Base-by-base conservation (phyloP, 2,113 vertebrate genomes). In the Calidris pygmaea region DNA sequence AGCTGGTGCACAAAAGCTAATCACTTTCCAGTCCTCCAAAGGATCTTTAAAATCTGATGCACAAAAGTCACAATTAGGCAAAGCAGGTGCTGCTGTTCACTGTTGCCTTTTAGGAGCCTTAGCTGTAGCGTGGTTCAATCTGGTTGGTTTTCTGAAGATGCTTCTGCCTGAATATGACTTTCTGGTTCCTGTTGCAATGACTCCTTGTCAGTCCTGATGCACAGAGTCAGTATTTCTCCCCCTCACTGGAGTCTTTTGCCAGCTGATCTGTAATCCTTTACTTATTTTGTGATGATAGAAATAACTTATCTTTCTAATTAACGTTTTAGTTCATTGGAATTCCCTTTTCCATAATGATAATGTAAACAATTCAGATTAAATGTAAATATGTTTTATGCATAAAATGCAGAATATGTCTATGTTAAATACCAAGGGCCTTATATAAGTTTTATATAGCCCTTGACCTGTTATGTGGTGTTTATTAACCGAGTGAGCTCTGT, bases 31-130 rank as follows among this genome's bases (percentile, higher is more conserved):
- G 58, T 56, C 41, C 55, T 96, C 85, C n/a, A 41, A 89, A 97
- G 48, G 45, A 71, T 79, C 62, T 95, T 50, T 84, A 96, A 96
- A 93, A 71, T 53, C 87, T 91, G 77, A 76, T 58, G 58, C 58
- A 79, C 48, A 70, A 67, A 92, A 93, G 30, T 43, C 37, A 76
- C 19, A 59, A 84, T 65, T 15, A 85, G 75, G 77, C 65, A 68
- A 24, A 90, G 27, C 22, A 81, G 78, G 52, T 21, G 7, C 18
- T n/a, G 29, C 41, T 77, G 29, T 81, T 96, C 10, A 1, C 20
- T 89, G 47, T 41, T 95, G 88, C 60, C 37, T 90, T 60, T 5
- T 45, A 90, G 79, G 67, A 89, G 73, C 34, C 41, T 79, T 50
- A 58, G 55, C 58, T 90, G n/a, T 17, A 41, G 24, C 74, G n/a